Evolutionary conservation across 1,140 invertebrate species (phyloP).

Genomic region (Drosophila kepulauana): DNA sequence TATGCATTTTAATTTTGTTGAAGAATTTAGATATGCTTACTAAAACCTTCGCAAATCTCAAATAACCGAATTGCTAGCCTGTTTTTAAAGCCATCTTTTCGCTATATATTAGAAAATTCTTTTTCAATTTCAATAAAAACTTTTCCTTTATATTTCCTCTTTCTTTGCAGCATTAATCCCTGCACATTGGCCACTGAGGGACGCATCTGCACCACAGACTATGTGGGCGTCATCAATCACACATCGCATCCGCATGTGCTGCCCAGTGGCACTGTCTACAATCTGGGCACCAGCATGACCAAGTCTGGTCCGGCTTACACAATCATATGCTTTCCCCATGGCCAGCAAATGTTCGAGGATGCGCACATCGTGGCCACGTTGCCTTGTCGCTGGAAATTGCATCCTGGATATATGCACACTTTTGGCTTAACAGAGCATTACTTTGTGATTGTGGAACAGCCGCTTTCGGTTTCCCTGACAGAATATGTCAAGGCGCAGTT

Average conservation of each 20-base stretch:
- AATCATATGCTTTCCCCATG: conserved; percentile 89
- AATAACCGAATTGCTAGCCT: no score
- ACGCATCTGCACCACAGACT: conserved; percentile 89
- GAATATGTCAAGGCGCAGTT: conserved; percentile 87
- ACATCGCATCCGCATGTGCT: conserved; percentile 94
- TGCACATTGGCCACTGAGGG: conserved; percentile 88
- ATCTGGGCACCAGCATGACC: conserved; percentile 91
- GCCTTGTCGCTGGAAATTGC: conserved; percentile 90
- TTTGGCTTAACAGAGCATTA: conserved; percentile 94
- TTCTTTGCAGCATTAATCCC: conserved; percentile 87
- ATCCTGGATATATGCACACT: conserved; percentile 95
- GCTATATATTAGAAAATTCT: no score
- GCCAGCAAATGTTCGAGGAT: conserved; percentile 89
- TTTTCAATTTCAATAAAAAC: no score
- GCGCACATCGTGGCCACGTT: conserved; percentile 89
- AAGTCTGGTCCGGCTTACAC: conserved; percentile 89
- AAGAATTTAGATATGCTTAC: no score
- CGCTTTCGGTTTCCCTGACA: conserved; percentile 89
- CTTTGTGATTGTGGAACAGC: conserved; percentile 94
- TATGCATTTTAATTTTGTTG: no score
- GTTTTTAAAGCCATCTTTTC: no score
- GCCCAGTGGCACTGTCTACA: conserved; percentile 89
- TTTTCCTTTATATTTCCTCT: no score
- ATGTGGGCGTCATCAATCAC: conserved; percentile 92
- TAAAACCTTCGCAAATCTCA: no score